These are phyloP conservation scores for Micrastur ruficollis DNA, from an alignment of 2,797 vertebrate species.

Conservation along the genomic window DNA sequence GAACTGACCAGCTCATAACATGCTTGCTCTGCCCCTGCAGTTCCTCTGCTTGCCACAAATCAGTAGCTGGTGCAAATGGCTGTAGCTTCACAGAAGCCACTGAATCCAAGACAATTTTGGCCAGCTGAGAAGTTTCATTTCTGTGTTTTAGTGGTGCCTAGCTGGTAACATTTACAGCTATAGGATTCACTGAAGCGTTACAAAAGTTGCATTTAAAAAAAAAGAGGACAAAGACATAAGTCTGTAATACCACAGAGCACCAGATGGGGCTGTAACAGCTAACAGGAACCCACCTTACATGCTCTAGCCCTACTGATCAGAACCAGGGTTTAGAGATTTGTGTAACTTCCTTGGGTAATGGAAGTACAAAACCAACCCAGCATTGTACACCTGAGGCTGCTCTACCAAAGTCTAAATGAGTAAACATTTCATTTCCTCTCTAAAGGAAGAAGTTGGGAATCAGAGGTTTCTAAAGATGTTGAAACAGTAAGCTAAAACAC, in stretches of 20 bases:
- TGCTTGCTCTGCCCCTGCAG: not conserved
- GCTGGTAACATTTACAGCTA: not conserved
- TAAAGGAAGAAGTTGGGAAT: not conserved
- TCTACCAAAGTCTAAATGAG: not conserved
- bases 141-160: not conserved
- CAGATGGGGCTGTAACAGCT: not conserved
- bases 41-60: not conserved
- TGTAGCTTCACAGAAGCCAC: not conserved
- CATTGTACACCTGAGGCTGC: not conserved
- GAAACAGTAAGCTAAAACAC: not conserved
- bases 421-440: not conserved
- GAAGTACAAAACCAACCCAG: not conserved
- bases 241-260: not conserved
- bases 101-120: not conserved
- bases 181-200: not conserved
- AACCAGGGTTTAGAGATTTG: not conserved
- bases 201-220: not conserved
- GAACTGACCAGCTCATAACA: not conserved
- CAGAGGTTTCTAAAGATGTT: not conserved
- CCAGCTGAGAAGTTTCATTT: not conserved
- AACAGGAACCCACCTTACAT: not conserved
- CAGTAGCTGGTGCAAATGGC: rapidly evolving
- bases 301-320: not conserved
- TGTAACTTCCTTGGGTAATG: not conserved
- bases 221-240: not conserved